Evolutionary conservation across 1,140 invertebrate genomes (phyloP).

Genomic region (Zophobas morio): DNA sequence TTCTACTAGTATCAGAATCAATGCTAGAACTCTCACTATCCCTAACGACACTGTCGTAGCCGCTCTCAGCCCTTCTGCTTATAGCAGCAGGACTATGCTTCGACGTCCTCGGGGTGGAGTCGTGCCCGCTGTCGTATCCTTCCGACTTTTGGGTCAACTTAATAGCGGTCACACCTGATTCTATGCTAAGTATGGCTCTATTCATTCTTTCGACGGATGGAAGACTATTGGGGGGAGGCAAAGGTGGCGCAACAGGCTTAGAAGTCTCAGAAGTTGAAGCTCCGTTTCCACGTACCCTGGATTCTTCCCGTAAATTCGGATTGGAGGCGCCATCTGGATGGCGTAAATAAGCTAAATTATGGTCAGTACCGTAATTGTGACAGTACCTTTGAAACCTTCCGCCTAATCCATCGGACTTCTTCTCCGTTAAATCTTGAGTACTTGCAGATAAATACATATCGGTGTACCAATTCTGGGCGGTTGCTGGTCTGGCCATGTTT

Average conservation of each 20-base stretch:
- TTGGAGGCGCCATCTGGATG: constrained; percentile 94
- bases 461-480: constrained; percentile 72
- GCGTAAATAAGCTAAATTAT: constrained; percentile 81
- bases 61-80: constrained; percentile 84
- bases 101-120: constrained; percentile 81
- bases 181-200: constrained; percentile 72
- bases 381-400: constrained; percentile 66
- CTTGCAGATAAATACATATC: constrained; percentile 66
- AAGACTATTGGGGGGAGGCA: constrained; percentile 70
- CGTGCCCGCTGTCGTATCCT: constrained; percentile 86
- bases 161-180: constrained; percentile 71
- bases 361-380: constrained; percentile 69
- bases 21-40: constrained; percentile 90
- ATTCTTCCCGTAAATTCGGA: constrained; percentile 85
- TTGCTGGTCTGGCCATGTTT: constrained; percentile 79
- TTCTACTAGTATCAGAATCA: constrained; percentile 81
- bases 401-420: constrained; percentile 50
- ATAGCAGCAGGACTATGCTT: constrained; percentile 82
- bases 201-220: constrained; percentile 72
- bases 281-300: constrained; percentile 78
- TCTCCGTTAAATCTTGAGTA: constrained; percentile 67
- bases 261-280: constrained; percentile 63
- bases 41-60: constrained; percentile 90
- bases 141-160: constrained; percentile 73
- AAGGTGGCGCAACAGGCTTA: constrained; percentile 63